Conservation (phyloP, 2,797 vertebrate species). For the Phylloscopus collybita region DNA sequence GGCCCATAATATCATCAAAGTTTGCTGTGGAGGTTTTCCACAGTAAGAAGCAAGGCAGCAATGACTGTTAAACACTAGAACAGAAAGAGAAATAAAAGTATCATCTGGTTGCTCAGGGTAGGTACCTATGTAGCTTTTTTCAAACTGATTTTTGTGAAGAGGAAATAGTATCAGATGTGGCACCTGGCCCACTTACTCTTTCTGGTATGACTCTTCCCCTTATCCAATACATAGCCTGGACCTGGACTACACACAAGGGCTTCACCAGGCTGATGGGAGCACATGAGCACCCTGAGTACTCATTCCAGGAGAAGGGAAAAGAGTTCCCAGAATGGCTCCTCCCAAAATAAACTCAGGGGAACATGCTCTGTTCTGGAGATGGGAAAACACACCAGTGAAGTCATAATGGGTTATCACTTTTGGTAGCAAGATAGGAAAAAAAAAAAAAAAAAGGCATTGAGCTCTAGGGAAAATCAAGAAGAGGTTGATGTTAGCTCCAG, state of each 20-base stretch:
- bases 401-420: not conserved
- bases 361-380: not conserved
- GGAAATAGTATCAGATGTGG: not conserved
- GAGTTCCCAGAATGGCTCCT: not conserved
- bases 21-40: slow-evolving; percentile 2
- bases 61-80: not conserved
- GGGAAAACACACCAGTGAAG: not conserved
- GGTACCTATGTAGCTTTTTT: not conserved
- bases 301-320: not conserved
- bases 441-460: not conserved
- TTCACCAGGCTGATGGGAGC: not conserved
- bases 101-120: not conserved
- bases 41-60: not conserved
- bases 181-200: not conserved
- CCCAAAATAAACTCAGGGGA: not conserved
- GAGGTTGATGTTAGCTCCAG: not conserved
- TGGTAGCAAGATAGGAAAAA: not conserved
- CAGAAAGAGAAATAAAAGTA: not conserved
- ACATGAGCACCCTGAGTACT: not conserved
- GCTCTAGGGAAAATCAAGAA: not conserved
- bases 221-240: not conserved
- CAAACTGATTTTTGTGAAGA: not conserved
- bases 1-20: not conserved
- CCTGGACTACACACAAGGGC: not conserved
- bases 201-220: not conserved